These are phyloP conservation scores for Protosalanx chinensis DNA, from an alignment of 2,797 vertebrate genomes.

Conservation along the genomic window DNA sequence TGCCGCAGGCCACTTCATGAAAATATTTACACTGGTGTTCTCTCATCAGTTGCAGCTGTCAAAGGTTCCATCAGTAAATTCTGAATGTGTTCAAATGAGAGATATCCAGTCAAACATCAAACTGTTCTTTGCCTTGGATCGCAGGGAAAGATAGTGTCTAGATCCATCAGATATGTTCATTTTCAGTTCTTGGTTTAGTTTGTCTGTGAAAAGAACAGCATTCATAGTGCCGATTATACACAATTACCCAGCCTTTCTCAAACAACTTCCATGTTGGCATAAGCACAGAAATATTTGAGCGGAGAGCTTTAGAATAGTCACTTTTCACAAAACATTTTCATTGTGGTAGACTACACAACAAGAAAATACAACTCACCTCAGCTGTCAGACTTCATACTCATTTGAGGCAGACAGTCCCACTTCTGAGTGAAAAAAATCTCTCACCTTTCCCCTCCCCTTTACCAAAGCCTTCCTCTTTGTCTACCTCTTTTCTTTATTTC, in stretches of 20 bases:
- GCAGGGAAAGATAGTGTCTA: background rate
- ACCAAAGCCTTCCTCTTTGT: background rate
- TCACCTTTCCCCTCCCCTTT: conserved; percentile 35
- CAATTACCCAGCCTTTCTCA: conserved; percentile 26
- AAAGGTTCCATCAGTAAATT: background rate
- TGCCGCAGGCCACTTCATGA: background rate
- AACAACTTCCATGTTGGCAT: conserved; percentile 26
- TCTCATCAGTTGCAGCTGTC: background rate
- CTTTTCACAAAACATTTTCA: background rate
- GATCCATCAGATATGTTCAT: conserved; percentile 9
- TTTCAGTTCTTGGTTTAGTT: background rate
- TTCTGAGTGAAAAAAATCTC: conserved; percentile 7
- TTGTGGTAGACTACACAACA: no score
- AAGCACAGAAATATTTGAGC: conserved; percentile 5
- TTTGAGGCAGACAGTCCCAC: conserved; percentile 2
- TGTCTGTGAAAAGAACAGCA: conserved; percentile 3
- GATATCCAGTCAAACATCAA: background rate
- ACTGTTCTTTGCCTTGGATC: conserved; percentile 5
- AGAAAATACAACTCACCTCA: conserved; percentile 37
- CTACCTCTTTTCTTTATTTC: conserved; percentile 25
- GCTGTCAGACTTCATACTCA: conserved; percentile 27
- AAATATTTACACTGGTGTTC: conserved; percentile 6
- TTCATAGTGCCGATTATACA: conserved; percentile 20
- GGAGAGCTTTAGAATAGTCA: background rate
- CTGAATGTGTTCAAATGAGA: background rate